Base-by-base conservation (phyloP, 1,140 invertebrate genomes). In the Bombus affinis region DNA sequence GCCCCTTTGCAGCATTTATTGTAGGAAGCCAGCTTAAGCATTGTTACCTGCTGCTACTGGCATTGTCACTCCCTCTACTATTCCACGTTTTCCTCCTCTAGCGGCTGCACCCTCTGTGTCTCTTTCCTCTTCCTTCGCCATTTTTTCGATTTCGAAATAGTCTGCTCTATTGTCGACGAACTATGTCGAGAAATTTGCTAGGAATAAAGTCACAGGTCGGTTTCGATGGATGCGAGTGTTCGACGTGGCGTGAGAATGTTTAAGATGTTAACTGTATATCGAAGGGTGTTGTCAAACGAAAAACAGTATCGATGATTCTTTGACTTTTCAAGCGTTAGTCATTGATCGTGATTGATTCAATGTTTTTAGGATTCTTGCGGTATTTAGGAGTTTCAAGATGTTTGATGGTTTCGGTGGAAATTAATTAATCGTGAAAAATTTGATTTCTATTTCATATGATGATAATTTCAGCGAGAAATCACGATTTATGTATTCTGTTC, bases 31-130 rank as follows among this genome's bases (percentile, higher is more conserved):
- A 88, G 87, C 86, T 89, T 87, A 89, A 89, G 78, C 72, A 89
- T 89, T 89, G 88, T 89, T 89, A 87, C 88, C 88, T 82, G 85
- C 88, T 80, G 80, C 87, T 87, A 89, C 81, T 47, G 85, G 77
- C 84, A 83, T 84, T 88, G 83, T 87, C 81, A 65, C 85, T 65
- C 71, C 80, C 78, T 70, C 71, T 65, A 39, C 32, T 68, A 2
- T 18, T 32, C 62, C 22, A 18, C 25, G 25, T 8, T 53, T 53
- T 53, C 6, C 35, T 57, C 28, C 74, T 65, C 68, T 42, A 22
- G 32, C n/a, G 25, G 66, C 44, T 53, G 53, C 44, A 10, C 18
- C 22, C 2, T n/a, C 35, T 10, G 28, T 12, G 3, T 37, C 59
- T 6, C 25, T 53, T 77, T 68, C 72, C 73, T 71, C 18, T 68